phyloP scores from a whole-genome alignment of 1,140 invertebrate genomes.

The Calephelis virginiensis region DNA sequence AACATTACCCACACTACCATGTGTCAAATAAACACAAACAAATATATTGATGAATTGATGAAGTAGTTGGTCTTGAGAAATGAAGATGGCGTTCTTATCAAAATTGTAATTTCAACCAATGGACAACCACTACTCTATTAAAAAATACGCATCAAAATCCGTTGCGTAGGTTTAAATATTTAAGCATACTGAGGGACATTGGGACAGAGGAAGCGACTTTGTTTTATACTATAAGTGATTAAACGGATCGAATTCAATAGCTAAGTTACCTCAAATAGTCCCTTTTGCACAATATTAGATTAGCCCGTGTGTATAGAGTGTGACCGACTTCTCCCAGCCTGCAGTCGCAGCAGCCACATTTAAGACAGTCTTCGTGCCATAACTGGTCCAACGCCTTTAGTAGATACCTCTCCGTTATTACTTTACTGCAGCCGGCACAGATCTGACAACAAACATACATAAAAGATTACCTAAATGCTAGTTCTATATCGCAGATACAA shows the following conservation, averaged over 20 bases:
- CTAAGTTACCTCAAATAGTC: slow-evolving; percentile 94
- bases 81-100: no score
- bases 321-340: slow-evolving; percentile 98
- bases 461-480: background rate
- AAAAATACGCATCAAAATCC: no score
- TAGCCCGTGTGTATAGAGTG: slow-evolving; percentile 96
- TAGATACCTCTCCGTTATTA: slow-evolving; percentile 90
- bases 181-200: no score
- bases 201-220: no score
- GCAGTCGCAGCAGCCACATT: slow-evolving; percentile 98
- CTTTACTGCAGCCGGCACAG: slow-evolving; percentile 92
- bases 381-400: slow-evolving; percentile 94
- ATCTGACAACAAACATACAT: slow-evolving; percentile 74
- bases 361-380: slow-evolving; percentile 99
- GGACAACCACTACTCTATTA: no score
- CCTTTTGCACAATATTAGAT: slow-evolving; percentile 97
- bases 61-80: no score
- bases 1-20: no score
- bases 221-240: no score
- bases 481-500: background rate
- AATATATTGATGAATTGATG: no score
- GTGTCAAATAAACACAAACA: no score
- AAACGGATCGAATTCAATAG: background rate
- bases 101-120: no score
- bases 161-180: no score